Base-by-base conservation (phyloP, 2,888 invertebrate genomes). In the Pristionchus mayeri region DNA sequence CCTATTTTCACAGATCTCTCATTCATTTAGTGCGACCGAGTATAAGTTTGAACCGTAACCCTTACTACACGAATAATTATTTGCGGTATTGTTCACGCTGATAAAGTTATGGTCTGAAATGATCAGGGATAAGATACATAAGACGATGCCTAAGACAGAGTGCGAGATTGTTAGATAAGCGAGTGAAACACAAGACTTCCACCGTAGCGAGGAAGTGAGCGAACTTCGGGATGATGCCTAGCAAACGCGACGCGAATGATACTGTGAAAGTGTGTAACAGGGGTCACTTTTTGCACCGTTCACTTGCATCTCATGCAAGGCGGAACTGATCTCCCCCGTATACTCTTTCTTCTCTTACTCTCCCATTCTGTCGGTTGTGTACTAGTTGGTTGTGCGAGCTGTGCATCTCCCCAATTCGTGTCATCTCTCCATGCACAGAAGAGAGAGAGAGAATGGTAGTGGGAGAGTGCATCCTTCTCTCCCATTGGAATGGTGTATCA, bases 41-140 rank as follows among this genome's bases (percentile, higher is more conserved):
- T 63, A 71, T 71, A 6, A 40, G 71, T 71, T 40, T 71, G 71
- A 71, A 44, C 71, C 71, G 40, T 71, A 71, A 71, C 71, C 71
- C 40, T 40, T 34, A 71, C 37, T 40, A 37, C 40, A 71, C 37
- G 37, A 71, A 27, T 44, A 40, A 2, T 30, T 40, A 67, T 71
- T 63, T 40, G 67, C 34, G 67, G 67, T 37, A 37, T 67, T 71
- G 40, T 71, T 40, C 40, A 71, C 71, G 71, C 44, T 71, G 71
- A 71, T 71, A 71, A 71, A 71, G 71, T 71, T 71, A 71, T 40
- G 40, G 71, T 71, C 37, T 37, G 57, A 60, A 30, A 60, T 18
- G 27, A 67, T 13, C 21, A 24, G 37, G 9, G 63, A 63, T 57
- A 57, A n/a, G 54, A 21, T 18, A 13, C 18, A 21, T 11, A 54